Percentiles rank a stretch among this genome's conserved stretches.
phyloP scores from a whole-genome alignment of 2,888 invertebrate genomes.

The Dione juno region DNA sequence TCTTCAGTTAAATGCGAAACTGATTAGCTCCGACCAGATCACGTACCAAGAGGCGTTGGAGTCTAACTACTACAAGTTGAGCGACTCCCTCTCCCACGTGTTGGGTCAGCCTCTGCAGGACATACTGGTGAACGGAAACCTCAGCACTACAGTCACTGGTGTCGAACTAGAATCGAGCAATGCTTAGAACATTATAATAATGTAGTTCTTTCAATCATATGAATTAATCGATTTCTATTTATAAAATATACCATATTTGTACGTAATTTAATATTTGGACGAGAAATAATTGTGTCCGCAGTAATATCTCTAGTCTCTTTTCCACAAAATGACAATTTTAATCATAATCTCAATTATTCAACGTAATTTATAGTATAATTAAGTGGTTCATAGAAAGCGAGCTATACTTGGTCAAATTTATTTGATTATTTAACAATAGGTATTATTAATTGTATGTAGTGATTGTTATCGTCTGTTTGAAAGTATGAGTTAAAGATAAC shows the following conservation, averaged over 20 bases:
- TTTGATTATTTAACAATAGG: background rate
- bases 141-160: conserved; percentile 91
- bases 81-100: conserved; percentile 88
- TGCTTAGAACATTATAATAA: conserved; percentile 79
- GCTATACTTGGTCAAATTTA: background rate
- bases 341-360: conserved; percentile 20
- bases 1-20: conserved; percentile 93
- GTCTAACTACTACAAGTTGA: conserved; percentile 93
- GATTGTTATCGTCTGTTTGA: background rate
- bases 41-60: conserved; percentile 96
- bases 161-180: conserved; percentile 91
- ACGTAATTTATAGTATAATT: conserved; percentile 14
- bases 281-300: background rate
- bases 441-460: background rate
- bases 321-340: conserved; percentile 28
- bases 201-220: conserved; percentile 3
- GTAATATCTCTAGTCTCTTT: conserved; percentile 31
- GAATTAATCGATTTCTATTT: conserved; percentile 10
- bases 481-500: background rate
- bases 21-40: conserved; percentile 94
- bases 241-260: background rate
- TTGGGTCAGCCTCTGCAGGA: conserved; percentile 88
- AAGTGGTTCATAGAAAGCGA: background rate
- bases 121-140: conserved; percentile 88
- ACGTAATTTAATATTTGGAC: background rate